A percentile compares a stretch with the other conserved stretches of the same genome.
Evolutionary conservation across 2,888 invertebrate species (phyloP).

Genomic region (Spilosoma lubricipeda): DNA sequence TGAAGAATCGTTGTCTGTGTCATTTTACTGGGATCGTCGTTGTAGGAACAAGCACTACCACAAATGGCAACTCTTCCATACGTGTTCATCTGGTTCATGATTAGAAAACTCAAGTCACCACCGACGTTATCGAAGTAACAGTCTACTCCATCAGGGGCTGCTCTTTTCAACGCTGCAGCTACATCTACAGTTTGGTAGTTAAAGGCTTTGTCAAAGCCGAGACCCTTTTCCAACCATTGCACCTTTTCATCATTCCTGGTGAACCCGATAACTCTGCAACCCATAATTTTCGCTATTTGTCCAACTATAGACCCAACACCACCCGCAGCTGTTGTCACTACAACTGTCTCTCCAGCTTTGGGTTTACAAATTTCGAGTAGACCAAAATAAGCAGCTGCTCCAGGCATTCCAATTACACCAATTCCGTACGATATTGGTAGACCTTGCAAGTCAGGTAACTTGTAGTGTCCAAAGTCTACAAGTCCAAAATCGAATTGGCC

Average conservation of each 20-base stretch:
- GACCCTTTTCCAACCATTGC: slow-evolving; percentile 86
- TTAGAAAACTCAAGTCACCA: slow-evolving; percentile 85
- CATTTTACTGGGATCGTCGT: slow-evolving; percentile 14
- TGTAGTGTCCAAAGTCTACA: slow-evolving; percentile 50
- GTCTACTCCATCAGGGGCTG: slow-evolving; percentile 85
- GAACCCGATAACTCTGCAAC: slow-evolving; percentile 88
- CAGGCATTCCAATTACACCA: slow-evolving; percentile 89
- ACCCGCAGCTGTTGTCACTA: slow-evolving; percentile 90
- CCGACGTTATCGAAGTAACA: slow-evolving; percentile 92
- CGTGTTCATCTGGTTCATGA: slow-evolving; percentile 86
- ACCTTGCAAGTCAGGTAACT: slow-evolving; percentile 84
- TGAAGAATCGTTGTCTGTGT: slow-evolving; percentile 69
- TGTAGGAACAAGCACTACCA: slow-evolving; percentile 25
- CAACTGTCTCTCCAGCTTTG: slow-evolving; percentile 89
- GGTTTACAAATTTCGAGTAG: slow-evolving; percentile 89
- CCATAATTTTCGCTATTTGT: slow-evolving; percentile 91
- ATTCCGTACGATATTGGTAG: slow-evolving; percentile 84
- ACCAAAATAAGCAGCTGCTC: slow-evolving; percentile 91
- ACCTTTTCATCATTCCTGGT: slow-evolving; percentile 91
- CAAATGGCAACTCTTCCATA: slow-evolving; percentile 85
- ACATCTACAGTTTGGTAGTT: slow-evolving; percentile 90
- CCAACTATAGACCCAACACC: slow-evolving; percentile 92
- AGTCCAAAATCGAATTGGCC: slow-evolving; percentile 20
- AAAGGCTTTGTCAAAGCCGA: slow-evolving; percentile 89
- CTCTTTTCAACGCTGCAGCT: slow-evolving; percentile 83